Evolutionary conservation across 2,113 vertebrate species (phyloP).

Genomic region (Columba livia): DNA sequence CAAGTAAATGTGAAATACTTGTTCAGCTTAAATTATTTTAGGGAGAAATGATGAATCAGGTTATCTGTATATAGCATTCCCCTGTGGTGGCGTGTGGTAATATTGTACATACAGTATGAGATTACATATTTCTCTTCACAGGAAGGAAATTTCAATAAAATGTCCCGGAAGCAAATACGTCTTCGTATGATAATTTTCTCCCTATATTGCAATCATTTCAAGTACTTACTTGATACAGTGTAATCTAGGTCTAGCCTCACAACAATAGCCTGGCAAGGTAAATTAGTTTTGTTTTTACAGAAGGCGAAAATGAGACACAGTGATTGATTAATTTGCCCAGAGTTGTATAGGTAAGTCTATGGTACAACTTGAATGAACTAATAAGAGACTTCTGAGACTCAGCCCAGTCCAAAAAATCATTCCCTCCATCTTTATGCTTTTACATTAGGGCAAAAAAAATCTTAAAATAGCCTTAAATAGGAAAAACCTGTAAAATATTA

Average conservation of each 20-base stretch:
- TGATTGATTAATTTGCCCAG: not conserved
- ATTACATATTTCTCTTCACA: not conserved
- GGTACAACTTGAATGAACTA: not conserved
- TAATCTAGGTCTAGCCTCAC: not conserved
- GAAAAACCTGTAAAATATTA: not conserved
- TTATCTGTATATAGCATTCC: not conserved
- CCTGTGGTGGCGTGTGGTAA: not conserved
- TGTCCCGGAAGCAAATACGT: not conserved
- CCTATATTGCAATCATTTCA: not conserved
- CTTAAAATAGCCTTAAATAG: not conserved
- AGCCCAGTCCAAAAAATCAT: not conserved
- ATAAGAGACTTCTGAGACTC: not conserved
- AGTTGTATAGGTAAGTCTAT: not conserved
- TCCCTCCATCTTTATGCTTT: not conserved
- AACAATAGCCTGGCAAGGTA: not conserved
- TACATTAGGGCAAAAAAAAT: not conserved
- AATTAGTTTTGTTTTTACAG: not conserved
- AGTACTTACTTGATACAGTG: not conserved
- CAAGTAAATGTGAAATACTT: not conserved
- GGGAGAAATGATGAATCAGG: not conserved
- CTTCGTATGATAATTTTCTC: not conserved
- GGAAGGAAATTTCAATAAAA: not conserved
- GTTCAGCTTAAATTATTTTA: not conserved
- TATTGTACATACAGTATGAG: not conserved
- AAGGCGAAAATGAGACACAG: not conserved